Conservation (phyloP, 2,797 vertebrate species). For the Merluccius polli region DNA sequence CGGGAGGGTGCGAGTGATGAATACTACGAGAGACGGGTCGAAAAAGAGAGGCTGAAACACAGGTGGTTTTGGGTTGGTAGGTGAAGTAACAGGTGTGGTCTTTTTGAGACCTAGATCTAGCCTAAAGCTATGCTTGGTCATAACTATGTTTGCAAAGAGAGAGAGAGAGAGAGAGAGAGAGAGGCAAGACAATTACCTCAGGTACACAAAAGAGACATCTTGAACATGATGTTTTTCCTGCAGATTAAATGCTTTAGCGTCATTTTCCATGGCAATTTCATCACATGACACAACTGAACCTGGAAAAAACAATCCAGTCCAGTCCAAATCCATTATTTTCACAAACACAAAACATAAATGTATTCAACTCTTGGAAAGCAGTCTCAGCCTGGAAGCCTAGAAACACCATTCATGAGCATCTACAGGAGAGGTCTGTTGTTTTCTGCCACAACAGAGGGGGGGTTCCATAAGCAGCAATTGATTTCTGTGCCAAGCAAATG, state of each 20-base stretch:
- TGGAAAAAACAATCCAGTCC: too few relatives aligned
- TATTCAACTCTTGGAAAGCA: background rate
- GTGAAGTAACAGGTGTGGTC: too few relatives aligned
- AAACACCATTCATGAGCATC: background rate
- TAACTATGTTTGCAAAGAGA: background rate
- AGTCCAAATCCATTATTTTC: background rate
- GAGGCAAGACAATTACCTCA: background rate
- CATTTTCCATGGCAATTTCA: background rate
- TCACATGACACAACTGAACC: background rate
- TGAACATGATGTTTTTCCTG: background rate
- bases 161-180: too few relatives aligned
- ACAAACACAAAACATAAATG: background rate
- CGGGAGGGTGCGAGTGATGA: too few relatives aligned
- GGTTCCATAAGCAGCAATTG: background rate
- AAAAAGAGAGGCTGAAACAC: background rate
- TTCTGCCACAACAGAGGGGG: background rate
- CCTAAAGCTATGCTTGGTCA: background rate
- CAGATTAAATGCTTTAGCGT: background rate
- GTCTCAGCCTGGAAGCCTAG: conserved; percentile 1
- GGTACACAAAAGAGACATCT: background rate
- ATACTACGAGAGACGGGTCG: background rate
- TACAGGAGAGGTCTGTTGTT: background rate
- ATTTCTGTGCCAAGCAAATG: background rate
- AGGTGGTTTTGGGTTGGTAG: too few relatives aligned
- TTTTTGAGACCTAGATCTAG: too few relatives aligned